phyloP scores from a whole-genome alignment of 2,797 vertebrate genomes.

The Myotis myotis region DNA sequence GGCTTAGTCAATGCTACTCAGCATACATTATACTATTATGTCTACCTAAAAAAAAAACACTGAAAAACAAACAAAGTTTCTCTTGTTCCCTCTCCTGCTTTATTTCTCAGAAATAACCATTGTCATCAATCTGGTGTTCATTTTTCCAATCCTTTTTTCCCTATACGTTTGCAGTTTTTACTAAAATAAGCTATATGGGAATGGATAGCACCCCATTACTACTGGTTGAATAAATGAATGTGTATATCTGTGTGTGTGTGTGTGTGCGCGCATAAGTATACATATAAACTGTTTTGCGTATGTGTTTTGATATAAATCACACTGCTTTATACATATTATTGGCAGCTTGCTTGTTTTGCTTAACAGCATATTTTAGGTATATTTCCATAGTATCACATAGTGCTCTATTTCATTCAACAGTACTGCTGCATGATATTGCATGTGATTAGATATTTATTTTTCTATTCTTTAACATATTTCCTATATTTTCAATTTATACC shows the following conservation, averaged over 20 bases:
- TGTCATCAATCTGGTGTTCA: background rate
- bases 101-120: background rate
- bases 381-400: background rate
- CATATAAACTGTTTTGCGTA: background rate
- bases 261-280: background rate
- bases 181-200: background rate
- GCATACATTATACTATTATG: background rate
- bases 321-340: constrained; percentile 36
- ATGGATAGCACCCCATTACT: background rate
- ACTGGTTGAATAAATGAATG: background rate
- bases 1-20: background rate
- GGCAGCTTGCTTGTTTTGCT: constrained; percentile 17
- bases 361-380: background rate
- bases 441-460: background rate
- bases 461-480: background rate
- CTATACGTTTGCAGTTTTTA: background rate
- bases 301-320: constrained; percentile 32
- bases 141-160: background rate
- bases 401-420: background rate
- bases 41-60: background rate
- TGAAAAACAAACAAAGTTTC: background rate
- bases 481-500: background rate
- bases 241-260: background rate
- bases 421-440: background rate
- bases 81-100: background rate